Base-by-base conservation (phyloP, 2,888 invertebrate genomes). In the Ditula angustiorana region DNA sequence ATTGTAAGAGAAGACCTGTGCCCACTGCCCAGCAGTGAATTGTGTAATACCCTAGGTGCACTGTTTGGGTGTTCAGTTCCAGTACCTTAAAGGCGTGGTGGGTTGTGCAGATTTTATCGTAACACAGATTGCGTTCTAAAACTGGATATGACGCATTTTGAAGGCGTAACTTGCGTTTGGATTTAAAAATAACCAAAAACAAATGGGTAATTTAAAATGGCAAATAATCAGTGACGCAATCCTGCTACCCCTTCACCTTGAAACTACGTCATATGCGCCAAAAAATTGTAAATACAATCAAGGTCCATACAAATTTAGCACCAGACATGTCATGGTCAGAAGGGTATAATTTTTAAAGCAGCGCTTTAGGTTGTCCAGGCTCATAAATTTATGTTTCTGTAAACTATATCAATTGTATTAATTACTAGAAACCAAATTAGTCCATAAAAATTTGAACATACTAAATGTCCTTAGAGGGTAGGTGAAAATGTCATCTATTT, bases 51-150 rank as follows among this genome's bases (percentile, higher is more conserved):
- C n/a, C n/a, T n/a, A n/a, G n/a, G n/a, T 10, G 8, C 41, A 2
- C 8, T 44, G 23, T 60, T 60, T 60, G 35, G 47, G 63, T 56
- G 58, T 30, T 58, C 50, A 46, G 50, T 33, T 63, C 60, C 33
- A 56, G 62, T 41, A 41, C 37, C 28, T 41, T 19, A 16, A 56
- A 24, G 62, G 62, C 56, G 62, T 56, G 56, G 61, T 61, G 46
- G 56, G 11, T 41, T 35, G 35, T 59, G 49, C 35, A 50, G 62
- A 62, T 57, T 41, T 56, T 62, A 62, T 62, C 50, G 50, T 50
- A 50, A 57, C 62, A 21, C 37, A 23, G 49, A 62, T 50, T 21
- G 2, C 13, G 23, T 8, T 46, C n/a, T 46, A 33, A 10, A n/a
- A 56, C 62, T 62, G 19, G 56, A 62, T 62, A 41, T 41, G 41